A percentile compares a stretch with the other conserved stretches of the same genome.
Evolutionary conservation across 2,797 vertebrate species (phyloP).

Genomic region (Okamejei kenojei): DNA sequence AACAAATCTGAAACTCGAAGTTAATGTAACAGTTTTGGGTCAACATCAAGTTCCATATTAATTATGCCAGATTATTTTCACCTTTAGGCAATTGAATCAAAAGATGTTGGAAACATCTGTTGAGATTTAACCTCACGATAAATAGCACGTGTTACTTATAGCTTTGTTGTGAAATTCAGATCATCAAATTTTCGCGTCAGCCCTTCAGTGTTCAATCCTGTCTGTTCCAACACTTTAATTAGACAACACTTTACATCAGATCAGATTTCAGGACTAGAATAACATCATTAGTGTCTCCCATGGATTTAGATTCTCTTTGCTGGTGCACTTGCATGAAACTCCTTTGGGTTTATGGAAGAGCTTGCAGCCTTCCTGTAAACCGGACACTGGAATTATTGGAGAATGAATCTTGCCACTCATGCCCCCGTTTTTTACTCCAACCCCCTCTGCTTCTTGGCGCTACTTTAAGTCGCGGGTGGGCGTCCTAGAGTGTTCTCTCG

Average conservation of each 20-base stretch:
- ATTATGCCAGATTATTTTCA: neutral
- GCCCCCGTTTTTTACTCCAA: neutral
- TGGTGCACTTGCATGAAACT: slow-evolving; percentile 41
- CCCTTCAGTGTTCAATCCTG: slow-evolving; percentile 37
- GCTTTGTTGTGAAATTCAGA: slow-evolving; percentile 15
- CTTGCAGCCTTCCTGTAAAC: neutral
- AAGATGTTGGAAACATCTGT: neutral
- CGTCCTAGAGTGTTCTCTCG: neutral
- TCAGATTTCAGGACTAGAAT: slow-evolving; percentile 27
- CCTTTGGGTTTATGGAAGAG: neutral
- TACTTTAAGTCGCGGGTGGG: neutral
- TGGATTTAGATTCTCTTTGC: slow-evolving; percentile 47
- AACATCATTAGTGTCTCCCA: slow-evolving; percentile 41
- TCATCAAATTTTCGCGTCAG: slow-evolving; percentile 20
- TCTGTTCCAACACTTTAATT: slow-evolving; percentile 38
- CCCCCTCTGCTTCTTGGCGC: neutral
- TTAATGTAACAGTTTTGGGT: neutral
- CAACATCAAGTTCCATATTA: neutral
- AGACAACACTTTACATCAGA: slow-evolving; percentile 29
- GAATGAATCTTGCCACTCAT: neutral
- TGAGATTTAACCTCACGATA: neutral
- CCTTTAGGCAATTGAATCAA: neutral
- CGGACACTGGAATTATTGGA: neutral
- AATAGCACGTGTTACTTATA: neutral
- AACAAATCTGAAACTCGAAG: neutral